Evolutionary conservation across 2,888 invertebrate genomes (phyloP), one percentile per base, ranked within the genome.

Genomic region (Drosophila paramelanica): DNA sequence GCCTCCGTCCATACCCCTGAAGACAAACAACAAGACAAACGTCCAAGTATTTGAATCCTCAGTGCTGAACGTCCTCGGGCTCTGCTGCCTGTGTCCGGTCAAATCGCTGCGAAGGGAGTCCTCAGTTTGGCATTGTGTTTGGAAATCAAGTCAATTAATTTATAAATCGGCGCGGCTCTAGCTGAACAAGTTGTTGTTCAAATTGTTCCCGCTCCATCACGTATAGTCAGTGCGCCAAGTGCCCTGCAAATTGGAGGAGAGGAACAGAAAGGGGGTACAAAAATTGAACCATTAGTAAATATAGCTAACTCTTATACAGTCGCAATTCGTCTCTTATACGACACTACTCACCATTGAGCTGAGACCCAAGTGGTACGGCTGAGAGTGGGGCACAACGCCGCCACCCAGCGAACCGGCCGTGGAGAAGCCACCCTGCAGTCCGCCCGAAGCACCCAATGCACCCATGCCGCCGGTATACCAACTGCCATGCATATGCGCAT

Each of bases 221-320:
- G 97, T 97, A 93, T 97, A 97, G 93, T 97, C 97, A 91, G 97
- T 96, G 93, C 97, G 95, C 97, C 97, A 97, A 91, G 97, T 96
- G 93, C 96, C 96, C 97, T 97, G 92, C 90, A 90, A 13, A 23
- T 23, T 23, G 46, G 14, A 33, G 67, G 1, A 86, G 31, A 71
- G 56, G 69, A 58, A 38, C 39, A 64, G 41, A 41, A 72, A 75
- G 61, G 41, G 57, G 45, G 31, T 10, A 45, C 36, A 45, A 36
- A 13, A 45, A 55, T 45, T 36, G 31, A 68, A 67, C 59, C 33
- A 23, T 66, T 67, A 77, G 64, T 73, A 70, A 69, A 60, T 47
- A 55, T 20, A n/a, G 8, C n/a, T 50, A 39, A 38, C 46, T 5
- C 23, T 23, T 14, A 69, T 79, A 62, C 6, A 36, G 31, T 8